Evolutionary conservation across 2,113 vertebrate genomes (phyloP), one percentile per base, ranked within the genome.

Genomic region (Rhegmatorhina hoffmannsi): DNA sequence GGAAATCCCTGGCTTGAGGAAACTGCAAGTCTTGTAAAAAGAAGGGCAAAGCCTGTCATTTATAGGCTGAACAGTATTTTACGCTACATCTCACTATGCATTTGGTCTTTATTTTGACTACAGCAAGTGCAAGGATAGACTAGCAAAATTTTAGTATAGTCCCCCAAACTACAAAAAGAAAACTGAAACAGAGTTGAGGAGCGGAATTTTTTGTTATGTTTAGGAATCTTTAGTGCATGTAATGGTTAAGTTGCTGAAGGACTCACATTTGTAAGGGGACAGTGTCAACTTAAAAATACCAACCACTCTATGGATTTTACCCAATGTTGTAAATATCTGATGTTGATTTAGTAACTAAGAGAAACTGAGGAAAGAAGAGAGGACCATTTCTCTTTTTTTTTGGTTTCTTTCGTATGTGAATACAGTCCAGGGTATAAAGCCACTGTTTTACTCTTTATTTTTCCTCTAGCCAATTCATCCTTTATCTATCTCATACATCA

Each of bases 1-100:
- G 95, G 96, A 95, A 98, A 97, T 89, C 67, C 68, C 86, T 77
- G 38, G 69, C 91, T 63, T 64, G 84, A 94, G 94, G 91, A 92
- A 97, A 93, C 77, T 76, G 73, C 89, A 87, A 72, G 60, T 72
- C 90, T 92, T 59, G 84, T 77, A 86, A 91, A 91, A 95, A 92
- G 78, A 96, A 94, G 74, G 83, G 74, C 76, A 95, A 95, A 95
- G 26, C 29, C 84, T 92, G 95, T 72, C 81, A 87, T 85, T 95
- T 94, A 92, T 55, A 68, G 46, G 68, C 64, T 68, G 84, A 89
- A 89, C 0, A 0, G 0, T 91, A 94, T 88, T 88, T 91, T 76
- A 49, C 1, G 10, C 58, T 75, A 16, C 58, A 76, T 46, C 81
- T 81, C 60, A 68, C 34, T 26, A 13, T 6, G 36, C 7, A 36